These are phyloP conservation scores for Coelopa pilipes DNA, from an alignment of 2,888 invertebrate species.

Conservation along the genomic window DNA sequence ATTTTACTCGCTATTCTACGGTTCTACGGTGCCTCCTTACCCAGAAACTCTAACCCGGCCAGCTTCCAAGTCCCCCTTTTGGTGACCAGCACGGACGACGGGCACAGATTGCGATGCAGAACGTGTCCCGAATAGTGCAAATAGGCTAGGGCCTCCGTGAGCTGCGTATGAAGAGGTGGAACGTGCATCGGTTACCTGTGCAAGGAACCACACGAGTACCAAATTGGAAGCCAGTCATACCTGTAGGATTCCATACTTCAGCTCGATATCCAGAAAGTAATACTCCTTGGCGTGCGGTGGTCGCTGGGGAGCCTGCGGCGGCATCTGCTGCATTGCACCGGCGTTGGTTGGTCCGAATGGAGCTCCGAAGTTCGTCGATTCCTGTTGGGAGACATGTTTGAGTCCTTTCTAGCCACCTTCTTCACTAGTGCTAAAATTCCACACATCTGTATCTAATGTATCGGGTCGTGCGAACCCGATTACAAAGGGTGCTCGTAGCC, in stretches of 20 bases:
- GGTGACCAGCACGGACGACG: conserved; percentile 90
- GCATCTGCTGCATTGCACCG: conserved; percentile 63
- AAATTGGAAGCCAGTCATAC: conserved; percentile 67
- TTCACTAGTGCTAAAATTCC: too few species aligned
- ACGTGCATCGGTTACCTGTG: not conserved
- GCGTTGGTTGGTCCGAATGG: conserved; percentile 61
- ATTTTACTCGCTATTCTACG: not conserved
- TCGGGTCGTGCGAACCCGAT: too few species aligned
- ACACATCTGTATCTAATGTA: too few species aligned
- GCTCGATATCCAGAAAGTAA: conserved; percentile 89
- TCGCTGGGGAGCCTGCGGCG: conserved; percentile 65
- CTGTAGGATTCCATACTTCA: conserved; percentile 93
- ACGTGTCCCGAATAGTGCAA: conserved; percentile 89
- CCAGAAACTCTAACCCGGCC: conserved; percentile 92
- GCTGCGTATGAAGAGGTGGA: conserved; percentile 70
- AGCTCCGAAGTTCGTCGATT: conserved; percentile 65
- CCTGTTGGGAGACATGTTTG: conserved; percentile 48
- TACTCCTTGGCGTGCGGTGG: conserved; percentile 82
- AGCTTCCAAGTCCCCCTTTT: conserved; percentile 96
- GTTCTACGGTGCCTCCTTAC: conserved; percentile 66
- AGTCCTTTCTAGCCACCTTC: too few species aligned
- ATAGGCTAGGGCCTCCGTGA: conserved; percentile 92
- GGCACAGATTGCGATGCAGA: conserved; percentile 94
- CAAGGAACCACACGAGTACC: not conserved
- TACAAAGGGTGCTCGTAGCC: too few species aligned